phyloP scores from a whole-genome alignment of 2,113 vertebrate species.

The Epinephelus moara region DNA sequence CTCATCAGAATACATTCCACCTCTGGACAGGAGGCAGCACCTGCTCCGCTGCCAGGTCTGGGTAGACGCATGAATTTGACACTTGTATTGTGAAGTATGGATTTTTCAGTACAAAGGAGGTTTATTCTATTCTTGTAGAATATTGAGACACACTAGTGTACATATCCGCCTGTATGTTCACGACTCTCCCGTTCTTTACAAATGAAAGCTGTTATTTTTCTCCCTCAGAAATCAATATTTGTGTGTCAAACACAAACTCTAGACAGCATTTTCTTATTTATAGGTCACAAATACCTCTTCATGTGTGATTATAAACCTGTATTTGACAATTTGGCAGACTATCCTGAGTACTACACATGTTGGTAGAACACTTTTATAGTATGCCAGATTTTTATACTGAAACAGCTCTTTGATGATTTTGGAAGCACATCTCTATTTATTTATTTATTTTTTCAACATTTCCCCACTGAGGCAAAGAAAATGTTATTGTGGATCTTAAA shows the following conservation, averaged over 20 bases:
- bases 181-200: slow-evolving; percentile 22
- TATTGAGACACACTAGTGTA: slow-evolving; percentile 25
- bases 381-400: slow-evolving; percentile 37
- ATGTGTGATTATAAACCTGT: slow-evolving; percentile 16
- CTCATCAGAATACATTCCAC: slow-evolving; percentile 42
- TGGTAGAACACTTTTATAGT: slow-evolving; percentile 2
- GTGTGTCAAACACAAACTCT: slow-evolving; percentile 16
- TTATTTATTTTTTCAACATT: slow-evolving; percentile 82
- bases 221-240: slow-evolving; percentile 9
- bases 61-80: slow-evolving; percentile 19
- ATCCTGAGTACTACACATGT: slow-evolving; percentile 8
- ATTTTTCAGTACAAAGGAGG: slow-evolving; percentile 55
- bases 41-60: slow-evolving; percentile 20
- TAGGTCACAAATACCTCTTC: slow-evolving; percentile 3
- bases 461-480: slow-evolving; percentile 53
- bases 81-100: slow-evolving; percentile 24
- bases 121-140: slow-evolving; percentile 68
- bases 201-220: slow-evolving; percentile 34
- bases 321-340: slow-evolving; percentile 28
- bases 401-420: slow-evolving; percentile 42
- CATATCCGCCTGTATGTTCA: slow-evolving; percentile 25
- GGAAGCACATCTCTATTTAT: slow-evolving; percentile 74
- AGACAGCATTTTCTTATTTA: not conserved
- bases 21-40: slow-evolving; percentile 10
- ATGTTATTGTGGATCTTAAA: slow-evolving; percentile 50